phyloP scores from a whole-genome alignment of 2,888 invertebrate species.

The Sphecodes monilicornis region DNA sequence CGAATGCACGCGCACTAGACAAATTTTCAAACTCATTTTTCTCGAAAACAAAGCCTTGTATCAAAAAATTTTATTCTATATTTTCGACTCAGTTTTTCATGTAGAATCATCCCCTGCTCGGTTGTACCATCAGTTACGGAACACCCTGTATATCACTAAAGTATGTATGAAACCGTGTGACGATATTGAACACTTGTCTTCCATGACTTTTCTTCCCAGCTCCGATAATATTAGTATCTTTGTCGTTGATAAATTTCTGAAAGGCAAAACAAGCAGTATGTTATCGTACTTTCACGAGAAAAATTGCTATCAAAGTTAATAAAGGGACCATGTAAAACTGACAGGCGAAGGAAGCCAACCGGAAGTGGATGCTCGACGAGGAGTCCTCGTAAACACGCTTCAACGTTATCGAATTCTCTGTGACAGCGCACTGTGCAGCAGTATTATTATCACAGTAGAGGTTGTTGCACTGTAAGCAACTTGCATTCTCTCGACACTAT shows the following conservation, averaged over 20 bases:
- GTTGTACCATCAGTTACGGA: too few species aligned
- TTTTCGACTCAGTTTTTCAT: too few species aligned
- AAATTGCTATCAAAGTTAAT: slow-evolving; percentile 5
- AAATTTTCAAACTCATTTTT: too few species aligned
- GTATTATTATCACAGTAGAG: background rate
- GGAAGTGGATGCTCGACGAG: background rate
- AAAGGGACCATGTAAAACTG: background rate
- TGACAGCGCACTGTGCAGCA: background rate
- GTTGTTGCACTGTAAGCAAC: background rate
- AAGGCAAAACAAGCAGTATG: background rate
- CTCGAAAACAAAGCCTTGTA: too few species aligned
- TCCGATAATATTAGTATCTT: background rate
- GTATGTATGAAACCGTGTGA: too few species aligned
- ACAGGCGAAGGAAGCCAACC: background rate
- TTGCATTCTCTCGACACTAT: background rate
- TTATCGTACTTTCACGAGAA: background rate
- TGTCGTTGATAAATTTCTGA: background rate
- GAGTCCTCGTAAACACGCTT: background rate
- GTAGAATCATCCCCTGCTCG: too few species aligned
- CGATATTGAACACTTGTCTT: background rate
- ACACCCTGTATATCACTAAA: too few species aligned
- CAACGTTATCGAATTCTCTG: slow-evolving; percentile 18
- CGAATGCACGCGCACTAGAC: too few species aligned
- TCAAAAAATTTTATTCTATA: too few species aligned
- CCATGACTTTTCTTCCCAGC: background rate